Conservation (phyloP, 1,140 invertebrate genomes). For the Leucophenga varia region DNA sequence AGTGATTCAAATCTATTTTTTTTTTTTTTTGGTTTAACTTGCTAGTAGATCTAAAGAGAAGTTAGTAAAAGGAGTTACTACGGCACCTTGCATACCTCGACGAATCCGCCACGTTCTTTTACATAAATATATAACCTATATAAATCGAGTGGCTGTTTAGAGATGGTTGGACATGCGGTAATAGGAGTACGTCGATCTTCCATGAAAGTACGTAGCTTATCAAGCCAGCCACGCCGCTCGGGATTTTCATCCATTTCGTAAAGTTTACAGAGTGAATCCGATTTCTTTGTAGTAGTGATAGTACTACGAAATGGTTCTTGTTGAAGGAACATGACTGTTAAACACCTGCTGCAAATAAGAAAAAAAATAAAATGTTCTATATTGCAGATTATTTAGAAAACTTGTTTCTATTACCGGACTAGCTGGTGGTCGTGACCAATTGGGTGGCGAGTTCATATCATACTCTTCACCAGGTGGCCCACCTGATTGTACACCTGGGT, state of each 20-base stretch:
- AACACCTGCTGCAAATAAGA: constrained; percentile 71
- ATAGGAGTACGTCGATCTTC: constrained; percentile 91
- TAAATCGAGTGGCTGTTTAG: constrained; percentile 96
- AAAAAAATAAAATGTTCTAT: not conserved
- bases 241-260: constrained; percentile 97
- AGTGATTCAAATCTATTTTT: too few relatives aligned
- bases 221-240: constrained; percentile 86
- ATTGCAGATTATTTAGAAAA: too few relatives aligned
- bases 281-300: constrained; percentile 66
- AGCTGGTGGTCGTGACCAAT: constrained; percentile 83
- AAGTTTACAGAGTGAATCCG: constrained; percentile 86
- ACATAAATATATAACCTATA: constrained; percentile 93
- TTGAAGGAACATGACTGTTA: constrained; percentile 81
- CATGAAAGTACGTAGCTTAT: constrained; percentile 90
- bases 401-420: constrained; percentile 70
- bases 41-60: constrained; percentile 57
- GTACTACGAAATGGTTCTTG: constrained; percentile 82
- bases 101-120: constrained; percentile 94
- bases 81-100: constrained; percentile 87
- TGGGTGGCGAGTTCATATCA: constrained; percentile 81
- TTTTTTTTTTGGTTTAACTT: constrained; percentile 40
- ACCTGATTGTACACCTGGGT: constrained; percentile 62
- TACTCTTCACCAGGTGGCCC: constrained; percentile 89
- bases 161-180: constrained; percentile 93
- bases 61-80: constrained; percentile 60